Evolutionary conservation across 2,113 vertebrate genomes (phyloP).

Genomic region (Pardalotus punctatus): DNA sequence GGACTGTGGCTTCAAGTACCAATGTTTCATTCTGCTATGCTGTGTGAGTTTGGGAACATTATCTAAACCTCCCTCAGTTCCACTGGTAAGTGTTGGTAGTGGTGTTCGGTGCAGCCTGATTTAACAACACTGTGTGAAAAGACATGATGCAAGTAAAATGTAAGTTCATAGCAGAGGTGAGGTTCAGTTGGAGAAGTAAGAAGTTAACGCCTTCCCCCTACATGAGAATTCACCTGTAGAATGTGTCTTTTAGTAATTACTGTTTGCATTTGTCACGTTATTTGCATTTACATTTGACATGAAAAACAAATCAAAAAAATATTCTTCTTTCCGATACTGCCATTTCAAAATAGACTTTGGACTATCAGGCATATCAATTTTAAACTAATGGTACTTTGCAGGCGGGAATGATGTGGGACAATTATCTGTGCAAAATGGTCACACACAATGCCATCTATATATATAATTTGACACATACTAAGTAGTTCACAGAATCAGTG

Average conservation of each 20-base stretch:
- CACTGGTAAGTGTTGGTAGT: not conserved
- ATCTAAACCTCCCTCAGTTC: not conserved
- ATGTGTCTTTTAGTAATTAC: not conserved
- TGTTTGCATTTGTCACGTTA: not conserved
- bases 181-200: not conserved
- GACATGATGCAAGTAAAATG: not conserved
- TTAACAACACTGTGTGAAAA: not conserved
- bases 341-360: not conserved
- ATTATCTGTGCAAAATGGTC: not conserved
- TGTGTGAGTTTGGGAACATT: not conserved
- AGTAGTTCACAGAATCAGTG: not conserved
- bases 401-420: not conserved
- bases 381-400: not conserved
- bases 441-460: not conserved
- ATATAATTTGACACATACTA: not conserved
- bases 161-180: not conserved
- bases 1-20: not conserved
- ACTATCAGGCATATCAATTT: not conserved
- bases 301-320: not conserved
- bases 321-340: not conserved
- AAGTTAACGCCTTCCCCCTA: not conserved
- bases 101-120: not conserved
- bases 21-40: not conserved
- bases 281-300: not conserved
- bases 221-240: not conserved